phyloP scores from a whole-genome alignment of 2,888 invertebrate genomes.

The Eucriotettix oculatus region DNA sequence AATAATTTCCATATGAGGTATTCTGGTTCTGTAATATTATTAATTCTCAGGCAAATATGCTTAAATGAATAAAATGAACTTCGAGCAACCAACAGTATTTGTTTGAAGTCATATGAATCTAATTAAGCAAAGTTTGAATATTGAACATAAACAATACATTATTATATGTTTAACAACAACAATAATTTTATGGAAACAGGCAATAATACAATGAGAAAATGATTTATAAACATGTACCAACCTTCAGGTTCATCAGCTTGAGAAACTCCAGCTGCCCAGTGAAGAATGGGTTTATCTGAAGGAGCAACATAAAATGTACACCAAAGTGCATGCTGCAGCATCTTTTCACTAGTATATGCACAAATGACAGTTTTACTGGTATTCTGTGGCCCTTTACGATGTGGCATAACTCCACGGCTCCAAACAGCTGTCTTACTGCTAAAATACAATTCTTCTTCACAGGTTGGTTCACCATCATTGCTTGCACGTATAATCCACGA shows the following conservation, averaged over 20 bases:
- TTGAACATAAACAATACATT: too few relatives aligned
- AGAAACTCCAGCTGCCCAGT: background rate
- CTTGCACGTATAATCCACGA: conserved; percentile 38
- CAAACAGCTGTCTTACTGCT: conserved; percentile 71
- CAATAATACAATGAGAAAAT: too few relatives aligned
- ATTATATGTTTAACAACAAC: too few relatives aligned
- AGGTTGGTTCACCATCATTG: conserved; percentile 30
- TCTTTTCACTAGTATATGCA: conserved; percentile 67
- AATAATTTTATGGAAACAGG: too few relatives aligned
- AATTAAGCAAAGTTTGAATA: too few relatives aligned
- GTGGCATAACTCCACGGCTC: conserved; percentile 28
- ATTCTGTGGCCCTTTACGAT: background rate
- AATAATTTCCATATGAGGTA: too few relatives aligned
- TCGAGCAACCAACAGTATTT: too few relatives aligned
- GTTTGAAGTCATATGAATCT: too few relatives aligned
- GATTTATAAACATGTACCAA: background rate
- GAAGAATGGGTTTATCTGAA: conserved; percentile 7
- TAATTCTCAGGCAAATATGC: too few relatives aligned
- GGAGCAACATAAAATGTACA: conserved; percentile 34
- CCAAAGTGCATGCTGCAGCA: conserved; percentile 66
- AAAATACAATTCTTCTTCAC: conserved; percentile 64
- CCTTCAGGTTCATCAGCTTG: conserved; percentile 5
- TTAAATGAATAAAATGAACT: too few relatives aligned
- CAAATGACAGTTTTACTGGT: conserved; percentile 24
- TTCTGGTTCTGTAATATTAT: too few relatives aligned